phyloP scores from a whole-genome alignment of 1,140 invertebrate species.

The Ooceraea biroi region DNA sequence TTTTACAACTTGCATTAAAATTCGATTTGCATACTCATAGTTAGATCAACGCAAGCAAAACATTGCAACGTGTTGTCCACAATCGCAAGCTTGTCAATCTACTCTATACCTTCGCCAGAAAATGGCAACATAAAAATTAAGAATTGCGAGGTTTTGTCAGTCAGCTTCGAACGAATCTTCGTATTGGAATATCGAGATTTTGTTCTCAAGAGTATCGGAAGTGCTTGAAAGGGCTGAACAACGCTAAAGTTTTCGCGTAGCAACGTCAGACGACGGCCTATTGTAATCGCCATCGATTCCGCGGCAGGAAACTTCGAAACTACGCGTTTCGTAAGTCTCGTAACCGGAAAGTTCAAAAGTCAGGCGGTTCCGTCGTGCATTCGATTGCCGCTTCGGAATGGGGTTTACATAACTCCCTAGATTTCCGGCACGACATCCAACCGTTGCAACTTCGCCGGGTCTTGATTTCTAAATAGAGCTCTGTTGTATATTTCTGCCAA shows the following conservation, averaged over 20 bases:
- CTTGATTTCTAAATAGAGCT: conserved; percentile 42
- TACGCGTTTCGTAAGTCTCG: conserved; percentile 49
- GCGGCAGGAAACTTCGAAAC: conserved; percentile 38
- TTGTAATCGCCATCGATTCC: conserved; percentile 65
- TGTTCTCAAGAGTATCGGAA: conserved; percentile 17
- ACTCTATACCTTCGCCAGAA: background rate
- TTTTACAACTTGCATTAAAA: background rate
- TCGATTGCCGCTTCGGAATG: conserved; percentile 32
- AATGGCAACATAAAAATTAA: background rate
- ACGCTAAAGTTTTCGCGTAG: conserved; percentile 36
- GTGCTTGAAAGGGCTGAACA: background rate
- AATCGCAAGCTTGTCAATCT: background rate
- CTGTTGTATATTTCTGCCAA: conserved; percentile 19
- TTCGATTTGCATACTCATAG: background rate
- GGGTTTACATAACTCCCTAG: conserved; percentile 57
- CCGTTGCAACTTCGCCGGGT: conserved; percentile 27
- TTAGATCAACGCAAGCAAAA: conserved; percentile 8
- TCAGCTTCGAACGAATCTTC: conserved; percentile 13
- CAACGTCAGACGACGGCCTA: conserved; percentile 8
- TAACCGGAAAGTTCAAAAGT: conserved; percentile 64
- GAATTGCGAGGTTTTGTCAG: conserved; percentile 21
- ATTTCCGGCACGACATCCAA: conserved; percentile 18
- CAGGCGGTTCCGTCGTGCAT: conserved; percentile 48
- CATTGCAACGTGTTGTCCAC: background rate
- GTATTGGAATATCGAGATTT: conserved; percentile 35